A percentile compares a stretch with the other conserved stretches of the same genome.
Conservation (phyloP, 2,113 vertebrate genomes). For the Xenopus borealis region DNA sequence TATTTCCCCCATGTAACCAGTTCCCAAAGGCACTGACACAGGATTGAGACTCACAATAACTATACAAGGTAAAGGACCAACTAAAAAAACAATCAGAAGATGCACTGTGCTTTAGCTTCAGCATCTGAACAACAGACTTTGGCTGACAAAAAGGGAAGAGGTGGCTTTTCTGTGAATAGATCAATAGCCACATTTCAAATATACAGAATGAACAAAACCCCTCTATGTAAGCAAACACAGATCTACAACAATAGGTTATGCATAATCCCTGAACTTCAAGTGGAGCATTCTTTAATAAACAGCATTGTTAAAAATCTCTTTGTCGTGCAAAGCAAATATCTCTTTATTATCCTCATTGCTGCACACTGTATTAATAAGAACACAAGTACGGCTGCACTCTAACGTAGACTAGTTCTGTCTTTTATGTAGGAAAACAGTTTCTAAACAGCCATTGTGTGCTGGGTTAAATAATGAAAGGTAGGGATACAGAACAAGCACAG, state of each 20-base stretch:
- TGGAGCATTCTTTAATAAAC: conserved; percentile 63
- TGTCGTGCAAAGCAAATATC: conserved; percentile 64
- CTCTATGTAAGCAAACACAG: conserved; percentile 64
- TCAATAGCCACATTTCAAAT: conserved; percentile 63
- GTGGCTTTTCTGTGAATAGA: conserved; percentile 54
- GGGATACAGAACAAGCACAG: conserved; percentile 36
- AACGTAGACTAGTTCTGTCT: conserved; percentile 48
- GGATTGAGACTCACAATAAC: conserved; percentile 59
- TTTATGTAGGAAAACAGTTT: conserved; percentile 50
- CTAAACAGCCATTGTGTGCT: conserved; percentile 49
- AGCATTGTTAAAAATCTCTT: conserved; percentile 64
- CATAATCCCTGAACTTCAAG: conserved; percentile 59
- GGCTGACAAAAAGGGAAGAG: conserved; percentile 54
- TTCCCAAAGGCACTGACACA: conserved; percentile 51
- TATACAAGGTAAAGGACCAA: conserved; percentile 54
- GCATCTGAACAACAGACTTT: conserved; percentile 56
- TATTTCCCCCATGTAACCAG: conserved; percentile 55
- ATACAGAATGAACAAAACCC: conserved; percentile 56
- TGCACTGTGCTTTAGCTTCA: conserved; percentile 54
- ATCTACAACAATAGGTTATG: conserved; percentile 63
- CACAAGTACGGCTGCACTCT: conserved; percentile 48
- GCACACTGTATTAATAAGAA: conserved; percentile 54
- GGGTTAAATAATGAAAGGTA: conserved; percentile 35
- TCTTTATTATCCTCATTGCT: conserved; percentile 59
- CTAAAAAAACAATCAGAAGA: conserved; percentile 58